Conservation (phyloP, 1,140 invertebrate genomes). For the Apis laboriosa region DNA sequence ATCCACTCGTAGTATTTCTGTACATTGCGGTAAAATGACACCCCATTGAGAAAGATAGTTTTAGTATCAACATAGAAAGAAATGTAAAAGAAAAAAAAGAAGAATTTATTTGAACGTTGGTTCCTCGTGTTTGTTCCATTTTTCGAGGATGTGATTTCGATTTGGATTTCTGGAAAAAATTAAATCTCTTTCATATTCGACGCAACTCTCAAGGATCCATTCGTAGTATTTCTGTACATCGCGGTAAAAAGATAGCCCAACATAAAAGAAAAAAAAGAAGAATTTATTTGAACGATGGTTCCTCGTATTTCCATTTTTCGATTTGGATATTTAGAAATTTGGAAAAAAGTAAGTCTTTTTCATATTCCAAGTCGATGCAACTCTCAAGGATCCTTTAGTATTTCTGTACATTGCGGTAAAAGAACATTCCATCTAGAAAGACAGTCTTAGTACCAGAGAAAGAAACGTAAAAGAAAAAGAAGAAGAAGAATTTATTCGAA, state of each 20-base stretch:
- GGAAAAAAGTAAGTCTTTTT: too few relatives aligned
- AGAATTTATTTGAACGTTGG: not conserved
- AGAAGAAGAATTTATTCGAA: too few relatives aligned
- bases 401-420: too few relatives aligned
- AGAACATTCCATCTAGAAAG: too few relatives aligned
- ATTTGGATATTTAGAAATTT: not conserved
- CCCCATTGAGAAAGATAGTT: not conserved
- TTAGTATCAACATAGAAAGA: not conserved
- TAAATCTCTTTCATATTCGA: not conserved
- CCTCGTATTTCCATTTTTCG: not conserved
- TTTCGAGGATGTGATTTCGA: not conserved
- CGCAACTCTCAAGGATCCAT: too few relatives aligned
- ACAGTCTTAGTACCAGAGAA: too few relatives aligned
- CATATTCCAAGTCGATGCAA: too few relatives aligned
- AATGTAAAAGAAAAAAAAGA: constrained; percentile 1
- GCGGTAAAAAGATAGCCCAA: too few relatives aligned
- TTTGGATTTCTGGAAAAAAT: not conserved
- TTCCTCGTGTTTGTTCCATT: not conserved
- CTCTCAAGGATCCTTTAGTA: too few relatives aligned
- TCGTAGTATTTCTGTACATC: too few relatives aligned
- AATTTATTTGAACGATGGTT: not conserved
- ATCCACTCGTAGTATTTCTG: not conserved
- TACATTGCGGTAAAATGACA: constrained; percentile 13
- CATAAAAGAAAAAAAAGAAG: too few relatives aligned
- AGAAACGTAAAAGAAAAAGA: too few relatives aligned